phyloP scores from a whole-genome alignment of 2,888 invertebrate genomes.

The Tinea trinotella region DNA sequence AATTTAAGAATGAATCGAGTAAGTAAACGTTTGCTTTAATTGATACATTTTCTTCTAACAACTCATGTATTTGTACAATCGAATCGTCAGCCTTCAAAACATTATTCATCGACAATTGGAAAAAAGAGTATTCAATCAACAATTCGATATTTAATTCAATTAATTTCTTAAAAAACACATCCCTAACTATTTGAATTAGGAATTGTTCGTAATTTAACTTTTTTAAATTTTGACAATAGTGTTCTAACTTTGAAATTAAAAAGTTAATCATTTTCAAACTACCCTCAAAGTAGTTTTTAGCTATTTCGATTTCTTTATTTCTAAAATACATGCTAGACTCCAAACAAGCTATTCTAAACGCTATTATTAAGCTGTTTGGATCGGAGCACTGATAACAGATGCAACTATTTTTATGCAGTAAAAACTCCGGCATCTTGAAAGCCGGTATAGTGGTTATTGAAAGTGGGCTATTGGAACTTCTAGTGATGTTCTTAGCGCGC shows the following conservation, averaged over 20 bases:
- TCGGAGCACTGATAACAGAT: conserved; percentile 39
- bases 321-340: conserved; percentile 47
- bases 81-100: conserved; percentile 36
- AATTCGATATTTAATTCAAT: conserved; percentile 33
- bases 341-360: conserved; percentile 31
- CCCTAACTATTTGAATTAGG: conserved; percentile 31
- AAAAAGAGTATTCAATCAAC: conserved; percentile 42
- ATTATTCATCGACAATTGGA: conserved; percentile 35
- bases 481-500: conserved; percentile 34
- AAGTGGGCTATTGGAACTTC: conserved; percentile 35
- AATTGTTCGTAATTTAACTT: conserved; percentile 29
- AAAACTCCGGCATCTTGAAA: conserved; percentile 37
- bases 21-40: neutral
- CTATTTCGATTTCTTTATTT: conserved; percentile 40
- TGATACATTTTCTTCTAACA: conserved; percentile 30
- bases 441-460: conserved; percentile 31
- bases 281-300: conserved; percentile 47
- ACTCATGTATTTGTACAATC: conserved; percentile 42
- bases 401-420: conserved; percentile 36
- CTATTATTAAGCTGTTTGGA: conserved; percentile 31
- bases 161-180: conserved; percentile 28
- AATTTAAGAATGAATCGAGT: conserved; percentile 38
- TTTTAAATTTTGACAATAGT: neutral
- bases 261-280: conserved; percentile 29
- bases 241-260: conserved; percentile 26